Evolutionary conservation across 2,113 vertebrate species (phyloP).

Genomic region (Eurypyga helias): DNA sequence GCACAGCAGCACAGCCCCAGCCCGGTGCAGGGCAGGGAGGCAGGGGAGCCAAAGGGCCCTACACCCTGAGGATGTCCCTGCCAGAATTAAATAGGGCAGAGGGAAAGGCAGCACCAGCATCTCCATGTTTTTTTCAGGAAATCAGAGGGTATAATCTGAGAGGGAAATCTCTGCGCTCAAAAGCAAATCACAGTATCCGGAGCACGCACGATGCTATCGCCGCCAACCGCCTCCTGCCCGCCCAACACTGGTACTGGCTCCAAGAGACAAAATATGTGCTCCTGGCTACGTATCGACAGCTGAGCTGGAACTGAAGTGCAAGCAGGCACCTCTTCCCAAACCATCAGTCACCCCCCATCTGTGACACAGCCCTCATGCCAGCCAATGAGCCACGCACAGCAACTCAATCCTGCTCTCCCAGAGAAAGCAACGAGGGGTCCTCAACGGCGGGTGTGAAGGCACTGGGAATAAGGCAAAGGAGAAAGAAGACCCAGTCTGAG

Average conservation of each 20-base stretch:
- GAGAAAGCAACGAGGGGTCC: too few species aligned
- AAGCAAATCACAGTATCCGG: background rate
- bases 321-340: background rate
- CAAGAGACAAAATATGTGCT: background rate
- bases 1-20: background rate
- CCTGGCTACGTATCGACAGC: background rate
- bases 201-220: accelerated
- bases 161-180: background rate
- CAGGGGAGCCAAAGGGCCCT: background rate
- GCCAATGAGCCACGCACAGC: background rate
- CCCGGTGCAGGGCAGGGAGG: background rate
- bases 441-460: background rate
- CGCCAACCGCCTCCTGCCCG: background rate
- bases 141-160: background rate
- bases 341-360: background rate
- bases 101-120: background rate
- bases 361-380: accelerated
- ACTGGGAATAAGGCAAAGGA: background rate
- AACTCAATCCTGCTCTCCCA: background rate
- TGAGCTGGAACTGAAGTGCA: background rate
- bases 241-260: accelerated
- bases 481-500: background rate
- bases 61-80: background rate
- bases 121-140: background rate
- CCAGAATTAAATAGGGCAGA: background rate